These are phyloP conservation scores for Cancer borealis DNA, from an alignment of 2,888 invertebrate species.

Conservation along the genomic window DNA sequence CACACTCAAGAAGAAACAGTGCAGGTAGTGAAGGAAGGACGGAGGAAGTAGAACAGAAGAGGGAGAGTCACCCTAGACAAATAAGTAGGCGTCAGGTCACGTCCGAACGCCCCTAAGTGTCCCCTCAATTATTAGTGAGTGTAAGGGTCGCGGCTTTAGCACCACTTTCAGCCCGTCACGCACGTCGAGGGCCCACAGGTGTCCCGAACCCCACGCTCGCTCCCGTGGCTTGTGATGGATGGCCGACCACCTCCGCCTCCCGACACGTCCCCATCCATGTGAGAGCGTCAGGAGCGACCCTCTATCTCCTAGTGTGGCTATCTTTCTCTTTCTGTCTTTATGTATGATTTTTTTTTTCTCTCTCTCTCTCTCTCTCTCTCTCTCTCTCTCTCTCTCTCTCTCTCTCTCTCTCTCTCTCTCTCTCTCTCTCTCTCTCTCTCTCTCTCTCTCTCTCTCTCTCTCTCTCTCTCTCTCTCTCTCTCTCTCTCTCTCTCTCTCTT, in stretches of 20 bases:
- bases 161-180: background rate
- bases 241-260: background rate
- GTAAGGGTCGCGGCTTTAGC: background rate
- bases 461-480: background rate
- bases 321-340: background rate
- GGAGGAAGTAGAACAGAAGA: background rate
- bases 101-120: background rate
- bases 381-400: background rate
- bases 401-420: background rate
- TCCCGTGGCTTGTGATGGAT: conserved; percentile 1
- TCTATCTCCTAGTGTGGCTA: background rate
- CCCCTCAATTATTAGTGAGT: conserved; percentile 1
- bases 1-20: background rate
- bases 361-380: background rate
- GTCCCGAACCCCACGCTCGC: background rate
- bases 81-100: background rate
- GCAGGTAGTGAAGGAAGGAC: background rate
- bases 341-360: background rate
- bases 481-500: background rate
- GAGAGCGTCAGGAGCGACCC: background rate
- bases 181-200: conserved; percentile 2
- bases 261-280: background rate
- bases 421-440: conserved; percentile 39
- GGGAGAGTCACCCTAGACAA: background rate
- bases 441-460: background rate